Conservation (phyloP, 2,113 vertebrate species). For the Menura novaehollandiae region DNA sequence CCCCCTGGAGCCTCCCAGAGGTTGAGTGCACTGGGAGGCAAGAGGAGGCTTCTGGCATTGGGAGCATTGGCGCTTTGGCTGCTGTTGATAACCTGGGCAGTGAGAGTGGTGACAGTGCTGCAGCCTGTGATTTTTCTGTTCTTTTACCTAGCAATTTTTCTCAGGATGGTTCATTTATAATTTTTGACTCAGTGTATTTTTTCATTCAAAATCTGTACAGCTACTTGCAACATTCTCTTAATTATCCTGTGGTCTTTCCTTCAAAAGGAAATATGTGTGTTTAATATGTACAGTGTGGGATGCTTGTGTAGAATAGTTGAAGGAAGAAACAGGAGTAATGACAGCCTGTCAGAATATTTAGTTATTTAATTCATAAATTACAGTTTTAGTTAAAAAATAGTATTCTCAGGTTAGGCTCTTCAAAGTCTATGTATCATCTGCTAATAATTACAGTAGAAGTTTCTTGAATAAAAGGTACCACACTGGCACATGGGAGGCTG, state of each 20-base stretch:
- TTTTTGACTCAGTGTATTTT: neutral
- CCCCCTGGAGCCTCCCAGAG: neutral
- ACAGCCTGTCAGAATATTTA: neutral
- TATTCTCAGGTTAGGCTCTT: neutral
- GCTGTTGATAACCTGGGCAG: neutral
- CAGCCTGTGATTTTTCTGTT: neutral
- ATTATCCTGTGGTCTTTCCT: neutral
- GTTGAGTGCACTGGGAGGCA: neutral
- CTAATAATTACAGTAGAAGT: neutral
- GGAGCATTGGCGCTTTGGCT: neutral
- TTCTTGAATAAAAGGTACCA: neutral
- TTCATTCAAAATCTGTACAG: neutral
- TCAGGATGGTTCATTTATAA: neutral
- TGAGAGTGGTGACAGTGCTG: rapidly evolving
- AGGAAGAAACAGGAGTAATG: neutral
- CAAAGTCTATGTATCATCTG: neutral
- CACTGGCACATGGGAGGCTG: neutral
- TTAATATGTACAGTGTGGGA: neutral
- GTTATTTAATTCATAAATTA: neutral
- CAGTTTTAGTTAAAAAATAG: neutral
- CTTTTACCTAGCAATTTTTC: neutral
- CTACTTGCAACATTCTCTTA: neutral
- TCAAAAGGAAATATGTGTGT: neutral
- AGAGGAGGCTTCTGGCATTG: neutral
- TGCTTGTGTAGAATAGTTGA: neutral